phyloP scores from a whole-genome alignment of 2,888 invertebrate genomes.

The Actias luna region DNA sequence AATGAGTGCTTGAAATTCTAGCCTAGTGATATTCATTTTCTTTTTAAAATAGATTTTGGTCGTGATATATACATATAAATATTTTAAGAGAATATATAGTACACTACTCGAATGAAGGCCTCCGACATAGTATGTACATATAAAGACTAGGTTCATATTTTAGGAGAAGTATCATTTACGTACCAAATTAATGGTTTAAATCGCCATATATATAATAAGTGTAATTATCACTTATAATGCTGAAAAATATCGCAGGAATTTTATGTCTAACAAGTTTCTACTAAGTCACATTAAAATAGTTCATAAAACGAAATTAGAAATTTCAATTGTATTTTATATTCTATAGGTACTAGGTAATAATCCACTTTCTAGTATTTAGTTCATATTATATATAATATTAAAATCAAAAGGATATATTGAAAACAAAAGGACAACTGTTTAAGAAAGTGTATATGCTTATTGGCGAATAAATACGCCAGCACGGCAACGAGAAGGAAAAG shows the following conservation, averaged over 20 bases:
- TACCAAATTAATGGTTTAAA: conserved; percentile 37
- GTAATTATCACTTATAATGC: neutral
- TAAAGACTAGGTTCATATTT: conserved; percentile 47
- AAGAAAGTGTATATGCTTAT: conserved; percentile 12
- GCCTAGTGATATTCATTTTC: conserved; percentile 62
- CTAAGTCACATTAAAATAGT: conserved; percentile 1
- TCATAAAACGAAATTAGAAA: neutral
- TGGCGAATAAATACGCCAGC: neutral
- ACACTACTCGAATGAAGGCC: conserved; percentile 71
- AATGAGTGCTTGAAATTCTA: conserved; percentile 48
- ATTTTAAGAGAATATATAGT: conserved; percentile 34
- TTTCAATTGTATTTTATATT: neutral
- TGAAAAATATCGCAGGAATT: neutral
- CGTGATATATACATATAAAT: conserved; percentile 50
- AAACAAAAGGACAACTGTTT: conserved; percentile 10
- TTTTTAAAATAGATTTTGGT: conserved; percentile 66
- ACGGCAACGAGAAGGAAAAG: neutral
- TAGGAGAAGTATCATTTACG: conserved; percentile 60
- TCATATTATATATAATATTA: too few species aligned
- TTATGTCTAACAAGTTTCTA: neutral
- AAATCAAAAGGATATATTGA: too few species aligned
- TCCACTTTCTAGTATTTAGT: neutral
- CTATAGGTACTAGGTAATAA: neutral
- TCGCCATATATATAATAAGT: neutral
- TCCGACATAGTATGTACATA: conserved; percentile 61